A percentile compares a stretch with the other conserved stretches of the same genome.
These are phyloP conservation scores for Cavia porcellus DNA, from an alignment of 2,113 vertebrate species.

Conservation along the genomic window DNA sequence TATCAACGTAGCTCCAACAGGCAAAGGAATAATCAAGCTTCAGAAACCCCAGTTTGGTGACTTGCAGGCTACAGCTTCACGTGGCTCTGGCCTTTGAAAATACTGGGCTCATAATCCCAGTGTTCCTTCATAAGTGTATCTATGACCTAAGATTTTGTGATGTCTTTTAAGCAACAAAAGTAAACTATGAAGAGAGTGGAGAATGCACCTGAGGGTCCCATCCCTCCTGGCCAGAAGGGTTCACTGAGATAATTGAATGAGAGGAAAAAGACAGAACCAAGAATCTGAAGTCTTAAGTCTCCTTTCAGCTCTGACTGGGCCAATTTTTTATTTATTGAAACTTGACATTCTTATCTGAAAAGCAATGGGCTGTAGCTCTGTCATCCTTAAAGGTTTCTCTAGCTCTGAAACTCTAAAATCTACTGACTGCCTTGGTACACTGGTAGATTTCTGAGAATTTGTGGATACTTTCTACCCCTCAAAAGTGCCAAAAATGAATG, in stretches of 20 bases:
- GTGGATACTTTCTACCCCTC: accelerated
- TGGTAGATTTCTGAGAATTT: not conserved
- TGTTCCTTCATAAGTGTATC: not conserved
- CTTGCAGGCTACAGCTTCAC: not conserved
- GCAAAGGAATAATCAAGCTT: not conserved
- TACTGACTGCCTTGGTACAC: not conserved
- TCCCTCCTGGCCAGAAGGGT: not conserved
- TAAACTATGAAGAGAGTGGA: not conserved
- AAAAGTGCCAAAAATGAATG: not conserved
- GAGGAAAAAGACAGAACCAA: not conserved
- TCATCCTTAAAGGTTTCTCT: not conserved
- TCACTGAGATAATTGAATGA: not conserved
- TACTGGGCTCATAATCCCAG: not conserved
- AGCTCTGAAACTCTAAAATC: not conserved
- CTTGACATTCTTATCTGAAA: not conserved
- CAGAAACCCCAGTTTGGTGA: too few relatives aligned
- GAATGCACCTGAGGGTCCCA: too few relatives aligned
- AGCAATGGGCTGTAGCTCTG: not conserved
- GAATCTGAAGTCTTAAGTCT: not conserved
- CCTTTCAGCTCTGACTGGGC: not conserved
- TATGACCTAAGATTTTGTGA: not conserved
- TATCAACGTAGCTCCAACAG: not conserved
- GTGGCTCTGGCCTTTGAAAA: not conserved
- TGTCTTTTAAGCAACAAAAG: not conserved
- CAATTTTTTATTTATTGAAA: not conserved